Base-by-base conservation (phyloP, 2,113 vertebrate species). In the Strigops habroptila region DNA sequence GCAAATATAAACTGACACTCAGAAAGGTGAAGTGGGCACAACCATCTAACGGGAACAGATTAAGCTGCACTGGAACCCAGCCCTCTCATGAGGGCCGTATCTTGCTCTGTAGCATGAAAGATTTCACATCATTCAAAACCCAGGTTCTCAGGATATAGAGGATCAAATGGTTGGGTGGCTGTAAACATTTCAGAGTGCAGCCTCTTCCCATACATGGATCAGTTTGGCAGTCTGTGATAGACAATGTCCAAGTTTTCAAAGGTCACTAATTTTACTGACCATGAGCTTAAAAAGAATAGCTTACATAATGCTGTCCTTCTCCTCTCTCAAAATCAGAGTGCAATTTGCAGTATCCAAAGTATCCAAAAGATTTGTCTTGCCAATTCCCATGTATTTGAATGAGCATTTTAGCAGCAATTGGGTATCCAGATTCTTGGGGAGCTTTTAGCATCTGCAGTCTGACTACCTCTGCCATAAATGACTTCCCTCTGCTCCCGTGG, bases 61-160 rank as follows among this genome's bases (percentile, higher is more conserved):
- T 21, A 25, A 53, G 12, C 18, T 44, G 59, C 5, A 33, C 0
- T 24, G 55, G 51, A 63, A 21, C 9, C 14, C 10, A 10, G 4
- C 44, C 21, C 31, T 64, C 18, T 73, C 41, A 59, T 3, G 1
- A 65, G n/a, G 27, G 6, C 21, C 6, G 1, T 14, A 3, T 30
- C 35, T 68, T 0, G 0, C 19, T 44, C 43, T 15, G 5, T 1
- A 57, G 24, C 24, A 33, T 22, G 23, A 52, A 17, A 31, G 39
- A n/a, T 62, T 52, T 41, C 62, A n/a, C 57, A 11, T 9, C 37
- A 33, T 8, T 49, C 37, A 33, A 71, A 49, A 65, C 1, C 1
- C 15, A 22, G 2, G 0, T 53, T 67, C n/a, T 41, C 18, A 55
- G 57, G 27, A 51, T 39, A 18, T 17, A 33, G 31, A 59, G 35